Conservation (phyloP, 2,113 vertebrate species). For the Emydocephalus ijimae region DNA sequence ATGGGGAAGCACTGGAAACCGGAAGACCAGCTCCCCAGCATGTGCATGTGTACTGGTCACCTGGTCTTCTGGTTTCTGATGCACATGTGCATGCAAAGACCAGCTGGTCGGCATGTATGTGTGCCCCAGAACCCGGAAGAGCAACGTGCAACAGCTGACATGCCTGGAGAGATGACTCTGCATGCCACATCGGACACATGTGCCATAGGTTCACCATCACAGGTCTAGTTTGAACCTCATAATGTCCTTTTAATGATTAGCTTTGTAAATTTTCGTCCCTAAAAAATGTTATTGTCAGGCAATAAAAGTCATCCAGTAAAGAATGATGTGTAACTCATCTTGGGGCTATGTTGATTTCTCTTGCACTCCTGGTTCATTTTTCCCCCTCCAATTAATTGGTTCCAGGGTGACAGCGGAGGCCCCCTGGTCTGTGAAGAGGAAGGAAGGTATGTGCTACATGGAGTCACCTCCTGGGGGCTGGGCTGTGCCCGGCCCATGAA, state of each 20-base stretch:
- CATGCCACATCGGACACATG: no score
- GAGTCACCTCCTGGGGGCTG: constrained; percentile 95
- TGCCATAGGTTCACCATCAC: no score
- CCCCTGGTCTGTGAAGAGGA: constrained; percentile 85
- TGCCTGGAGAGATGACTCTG: no score
- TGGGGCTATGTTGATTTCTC: not conserved
- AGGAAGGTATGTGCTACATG: constrained; percentile 85
- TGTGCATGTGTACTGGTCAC: no score
- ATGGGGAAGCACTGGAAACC: no score
- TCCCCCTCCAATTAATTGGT: constrained; percentile 4
- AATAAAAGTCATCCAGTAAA: not conserved
- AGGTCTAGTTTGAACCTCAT: not conserved
- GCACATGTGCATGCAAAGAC: no score
- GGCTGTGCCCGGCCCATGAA: constrained; percentile 91
- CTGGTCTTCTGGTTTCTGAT: no score
- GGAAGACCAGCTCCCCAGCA: no score
- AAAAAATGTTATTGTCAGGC: no score
- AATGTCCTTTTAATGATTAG: not conserved
- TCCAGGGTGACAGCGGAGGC: constrained; percentile 94
- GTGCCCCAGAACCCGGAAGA: no score
- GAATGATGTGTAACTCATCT: not conserved
- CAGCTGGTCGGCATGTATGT: no score
- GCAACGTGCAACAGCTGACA: no score
- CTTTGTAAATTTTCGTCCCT: not conserved
- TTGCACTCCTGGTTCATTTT: not conserved